Conservation (phyloP, 2,888 invertebrate genomes). For the Leptopilina drosophilae region DNA sequence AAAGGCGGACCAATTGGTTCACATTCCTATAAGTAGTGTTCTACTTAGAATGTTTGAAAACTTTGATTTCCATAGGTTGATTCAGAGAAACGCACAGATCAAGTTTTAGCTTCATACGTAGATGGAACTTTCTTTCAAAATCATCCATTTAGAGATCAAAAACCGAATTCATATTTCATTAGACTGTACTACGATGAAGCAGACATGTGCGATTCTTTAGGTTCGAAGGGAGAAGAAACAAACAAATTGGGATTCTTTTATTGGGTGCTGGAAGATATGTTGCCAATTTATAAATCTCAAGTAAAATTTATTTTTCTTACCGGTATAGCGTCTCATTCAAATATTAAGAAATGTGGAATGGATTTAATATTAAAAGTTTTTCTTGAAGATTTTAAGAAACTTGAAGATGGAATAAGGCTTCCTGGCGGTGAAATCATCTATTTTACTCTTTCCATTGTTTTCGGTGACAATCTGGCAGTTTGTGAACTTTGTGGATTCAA, state of each 20-base stretch:
- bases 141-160: not conserved
- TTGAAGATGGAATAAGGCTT: constrained; percentile 35
- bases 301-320: not conserved
- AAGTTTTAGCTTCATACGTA: not conserved
- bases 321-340: not conserved
- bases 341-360: not conserved
- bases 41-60: not conserved
- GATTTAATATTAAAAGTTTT: constrained; percentile 9
- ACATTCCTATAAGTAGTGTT: not conserved
- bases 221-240: not conserved
- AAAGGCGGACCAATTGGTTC: not conserved
- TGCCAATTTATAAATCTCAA: not conserved
- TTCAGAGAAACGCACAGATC: not conserved
- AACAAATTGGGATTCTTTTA: not conserved
- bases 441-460: not conserved
- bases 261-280: constrained; percentile 4
- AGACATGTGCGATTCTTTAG: not conserved
- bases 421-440: not conserved
- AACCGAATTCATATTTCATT: too few species aligned
- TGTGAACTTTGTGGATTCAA: constrained; percentile 36
- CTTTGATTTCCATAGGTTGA: not conserved
- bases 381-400: not conserved
- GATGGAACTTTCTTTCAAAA: not conserved
- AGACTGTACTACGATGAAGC: not conserved
- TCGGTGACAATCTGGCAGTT: constrained; percentile 32